Evolutionary conservation across 1,140 invertebrate genomes (phyloP).

Genomic region (Dendrolimus punctatus): DNA sequence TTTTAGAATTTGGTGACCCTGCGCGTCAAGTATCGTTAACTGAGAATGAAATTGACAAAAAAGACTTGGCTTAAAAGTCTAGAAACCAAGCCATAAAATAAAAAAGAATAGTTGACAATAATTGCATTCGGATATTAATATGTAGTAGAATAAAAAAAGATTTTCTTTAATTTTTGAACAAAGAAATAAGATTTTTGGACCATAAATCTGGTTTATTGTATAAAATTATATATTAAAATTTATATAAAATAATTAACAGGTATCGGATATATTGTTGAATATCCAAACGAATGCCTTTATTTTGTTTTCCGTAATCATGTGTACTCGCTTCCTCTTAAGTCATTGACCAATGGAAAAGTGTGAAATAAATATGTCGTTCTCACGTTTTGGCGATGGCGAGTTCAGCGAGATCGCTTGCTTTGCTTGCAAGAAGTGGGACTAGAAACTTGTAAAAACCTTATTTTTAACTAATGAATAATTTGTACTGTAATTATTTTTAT

Average conservation of each 20-base stretch:
- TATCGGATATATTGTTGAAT: slow-evolving; percentile 8
- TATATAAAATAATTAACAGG: not conserved
- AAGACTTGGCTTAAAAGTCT: no score
- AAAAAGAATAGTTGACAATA: no score
- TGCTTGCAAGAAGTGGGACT: not conserved
- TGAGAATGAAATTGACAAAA: no score
- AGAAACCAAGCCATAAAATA: no score
- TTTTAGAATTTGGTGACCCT: no score
- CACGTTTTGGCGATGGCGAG: slow-evolving; percentile 20
- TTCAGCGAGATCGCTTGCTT: slow-evolving; percentile 11
- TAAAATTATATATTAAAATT: not conserved
- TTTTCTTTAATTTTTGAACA: no score
- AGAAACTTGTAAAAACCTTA: slow-evolving; percentile 9
- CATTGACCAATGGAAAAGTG: slow-evolving; percentile 23
- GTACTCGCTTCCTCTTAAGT: slow-evolving; percentile 25
- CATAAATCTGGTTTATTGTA: no score
- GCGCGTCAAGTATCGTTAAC: no score
- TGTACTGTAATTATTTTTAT: slow-evolving; percentile 24
- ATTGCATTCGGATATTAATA: no score
- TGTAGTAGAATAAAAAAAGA: no score
- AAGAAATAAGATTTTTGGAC: no score
- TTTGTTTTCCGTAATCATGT: slow-evolving; percentile 25
- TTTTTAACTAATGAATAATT: slow-evolving; percentile 46
- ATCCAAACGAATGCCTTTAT: slow-evolving; percentile 34
- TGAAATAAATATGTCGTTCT: slow-evolving; percentile 36